Evolutionary conservation across 1,140 invertebrate genomes (phyloP).

Genomic region (Microplitis mediator): DNA sequence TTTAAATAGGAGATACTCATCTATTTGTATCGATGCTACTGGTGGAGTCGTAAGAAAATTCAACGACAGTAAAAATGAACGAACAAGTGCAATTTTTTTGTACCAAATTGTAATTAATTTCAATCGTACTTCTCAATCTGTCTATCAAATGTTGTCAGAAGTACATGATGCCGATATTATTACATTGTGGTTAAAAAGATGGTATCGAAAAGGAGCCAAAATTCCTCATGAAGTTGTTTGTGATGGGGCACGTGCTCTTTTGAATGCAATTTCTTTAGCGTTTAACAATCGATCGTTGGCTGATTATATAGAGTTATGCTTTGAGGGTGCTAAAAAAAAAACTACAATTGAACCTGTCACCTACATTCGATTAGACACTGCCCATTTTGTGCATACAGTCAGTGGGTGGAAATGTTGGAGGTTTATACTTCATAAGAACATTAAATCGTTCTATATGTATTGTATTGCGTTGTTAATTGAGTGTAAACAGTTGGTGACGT

Average conservation of each 20-base stretch:
- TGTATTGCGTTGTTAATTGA: no score
- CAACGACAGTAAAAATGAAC: neutral
- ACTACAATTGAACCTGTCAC: no score
- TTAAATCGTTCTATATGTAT: neutral
- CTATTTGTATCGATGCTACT: neutral
- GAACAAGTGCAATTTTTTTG: neutral
- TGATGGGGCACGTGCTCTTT: neutral
- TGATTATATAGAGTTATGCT: no score
- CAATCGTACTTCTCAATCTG: neutral
- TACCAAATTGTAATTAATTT: neutral
- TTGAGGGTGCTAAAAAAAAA: no score
- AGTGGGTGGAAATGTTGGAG: neutral
- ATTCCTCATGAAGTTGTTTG: neutral
- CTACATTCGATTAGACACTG: neutral
- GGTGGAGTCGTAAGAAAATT: neutral
- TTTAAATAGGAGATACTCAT: neutral
- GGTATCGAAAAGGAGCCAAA: neutral
- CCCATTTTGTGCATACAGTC: neutral
- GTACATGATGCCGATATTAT: neutral
- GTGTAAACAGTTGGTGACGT: no score
- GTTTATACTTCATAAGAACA: neutral
- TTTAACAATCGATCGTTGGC: no score
- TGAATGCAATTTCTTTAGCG: neutral
- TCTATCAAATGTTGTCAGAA: neutral
- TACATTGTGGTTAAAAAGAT: neutral